Evolutionary conservation across 2,113 vertebrate species (phyloP), one percentile per base, ranked within the genome.

Genomic region (Marcusenius ussheri): DNA sequence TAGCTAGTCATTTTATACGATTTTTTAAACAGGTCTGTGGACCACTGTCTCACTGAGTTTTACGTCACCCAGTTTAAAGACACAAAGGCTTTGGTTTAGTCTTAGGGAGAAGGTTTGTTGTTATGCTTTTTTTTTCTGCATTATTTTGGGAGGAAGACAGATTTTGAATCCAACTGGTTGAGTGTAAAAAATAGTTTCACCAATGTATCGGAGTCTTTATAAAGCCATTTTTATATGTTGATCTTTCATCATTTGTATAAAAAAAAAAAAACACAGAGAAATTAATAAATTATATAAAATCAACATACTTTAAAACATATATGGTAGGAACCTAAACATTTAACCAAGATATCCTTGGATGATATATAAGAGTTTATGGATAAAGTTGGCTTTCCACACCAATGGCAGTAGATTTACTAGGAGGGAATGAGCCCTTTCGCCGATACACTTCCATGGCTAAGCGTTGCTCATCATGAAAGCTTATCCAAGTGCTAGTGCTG

Each of bases 1-100:
- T 95, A 93, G 91, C 93, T 95, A 94, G 93, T 95, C 95, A 95
- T 96, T 96, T 96, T 95, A 93, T 96, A 94, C 94, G 89, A 92
- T 95, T 94, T 96, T 96, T 92, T 95, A 96, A 95, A 87, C 89
- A 3, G 21, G 31, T 35, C 91, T 94, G 93, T 92, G 89, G 93
- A 91, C 93, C 93, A 95, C 93, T 94, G 94, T 90, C 92, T 92
- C 91, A 93, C 91, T 91, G 92, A 89, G 94, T 89, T 95, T 93
- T 90, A 93, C 93, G 91, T 92, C 92, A 91, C 93, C 91, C 92
- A 92, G 91, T 90, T 95, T 95, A 93, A 94, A 91, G 91, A 90
- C 90, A 91, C 91, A 89, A 91, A 93, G 91, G 90, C 91, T 91
- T 90, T 91, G 91, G 92, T 93, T 85, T 49, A 51, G 58, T 62